Evolutionary conservation across 2,113 vertebrate genomes (phyloP).

Genomic region (Crypturellus undulatus): DNA sequence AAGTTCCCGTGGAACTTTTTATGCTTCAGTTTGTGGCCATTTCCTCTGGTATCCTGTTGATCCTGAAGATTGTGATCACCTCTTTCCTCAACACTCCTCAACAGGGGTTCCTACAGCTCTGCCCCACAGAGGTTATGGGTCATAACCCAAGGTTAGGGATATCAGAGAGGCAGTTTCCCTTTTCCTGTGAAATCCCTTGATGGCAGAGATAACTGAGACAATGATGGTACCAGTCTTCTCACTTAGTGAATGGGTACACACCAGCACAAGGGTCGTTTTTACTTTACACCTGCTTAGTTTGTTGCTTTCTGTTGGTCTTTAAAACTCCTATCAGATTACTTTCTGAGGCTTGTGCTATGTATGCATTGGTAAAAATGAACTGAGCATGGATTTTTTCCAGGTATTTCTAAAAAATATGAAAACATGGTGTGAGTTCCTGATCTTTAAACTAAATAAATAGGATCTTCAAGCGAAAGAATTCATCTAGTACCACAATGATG

Average conservation of each 20-base stretch:
- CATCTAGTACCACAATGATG: neutral
- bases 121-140: neutral
- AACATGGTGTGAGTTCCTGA: fast-evolving
- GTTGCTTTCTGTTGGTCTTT: neutral
- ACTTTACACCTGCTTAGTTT: neutral
- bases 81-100: neutral
- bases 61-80: neutral
- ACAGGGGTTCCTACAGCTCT: neutral
- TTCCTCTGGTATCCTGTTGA: neutral
- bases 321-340: neutral
- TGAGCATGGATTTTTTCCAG: neutral
- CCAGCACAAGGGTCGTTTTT: neutral
- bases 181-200: neutral
- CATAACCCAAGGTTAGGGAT: neutral
- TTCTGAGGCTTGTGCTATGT: neutral
- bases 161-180: neutral
- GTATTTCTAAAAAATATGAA: neutral
- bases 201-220: neutral
- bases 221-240: neutral
- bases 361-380: neutral
- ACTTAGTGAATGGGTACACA: neutral
- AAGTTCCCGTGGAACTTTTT: too few relatives aligned
- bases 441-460: neutral
- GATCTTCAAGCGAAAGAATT: neutral
- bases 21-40: too few relatives aligned